A percentile compares a stretch with the other conserved stretches of the same genome.
phyloP scores from a whole-genome alignment of 2,888 invertebrate genomes.

The Venustoraphidia nigricollis region DNA sequence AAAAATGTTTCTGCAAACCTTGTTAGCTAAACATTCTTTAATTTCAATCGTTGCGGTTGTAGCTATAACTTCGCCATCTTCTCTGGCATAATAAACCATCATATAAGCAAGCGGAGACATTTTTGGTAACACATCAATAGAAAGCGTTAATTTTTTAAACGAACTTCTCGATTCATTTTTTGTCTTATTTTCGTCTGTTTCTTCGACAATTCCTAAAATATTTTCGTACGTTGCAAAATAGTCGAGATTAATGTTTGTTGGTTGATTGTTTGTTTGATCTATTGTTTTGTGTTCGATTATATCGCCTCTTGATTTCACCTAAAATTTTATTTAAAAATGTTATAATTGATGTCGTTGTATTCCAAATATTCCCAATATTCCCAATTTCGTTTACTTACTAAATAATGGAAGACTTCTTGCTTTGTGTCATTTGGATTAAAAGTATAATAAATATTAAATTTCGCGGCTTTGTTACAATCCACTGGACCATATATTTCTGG shows the following conservation, averaged over 20 bases:
- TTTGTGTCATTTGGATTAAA: conserved; percentile 6
- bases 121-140: conserved; percentile 29
- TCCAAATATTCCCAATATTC: too few species aligned
- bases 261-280: conserved; percentile 17
- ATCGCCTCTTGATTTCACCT: conserved; percentile 24
- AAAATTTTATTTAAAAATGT: too few species aligned
- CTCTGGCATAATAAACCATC: conserved; percentile 37
- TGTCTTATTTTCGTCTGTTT: conserved; percentile 15
- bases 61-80: conserved; percentile 39
- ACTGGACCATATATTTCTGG: conserved; percentile 15
- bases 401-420: conserved; percentile 9
- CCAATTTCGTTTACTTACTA: conserved; percentile 15
- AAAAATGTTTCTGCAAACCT: conserved; percentile 21
- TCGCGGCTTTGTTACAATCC: conserved; percentile 21
- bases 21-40: conserved; percentile 37
- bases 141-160: conserved; percentile 27
- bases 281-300: conserved; percentile 20
- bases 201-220: conserved; percentile 16
- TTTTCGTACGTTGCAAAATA: conserved; percentile 16
- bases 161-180: conserved; percentile 14
- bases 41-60: conserved; percentile 33
- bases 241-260: conserved; percentile 14
- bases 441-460: conserved; percentile 23
- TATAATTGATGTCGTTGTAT: too few species aligned
- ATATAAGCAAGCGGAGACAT: conserved; percentile 32